Evolutionary conservation across 2,113 vertebrate species (phyloP), one percentile per base, ranked within the genome.

Genomic region (Alectura lathami): DNA sequence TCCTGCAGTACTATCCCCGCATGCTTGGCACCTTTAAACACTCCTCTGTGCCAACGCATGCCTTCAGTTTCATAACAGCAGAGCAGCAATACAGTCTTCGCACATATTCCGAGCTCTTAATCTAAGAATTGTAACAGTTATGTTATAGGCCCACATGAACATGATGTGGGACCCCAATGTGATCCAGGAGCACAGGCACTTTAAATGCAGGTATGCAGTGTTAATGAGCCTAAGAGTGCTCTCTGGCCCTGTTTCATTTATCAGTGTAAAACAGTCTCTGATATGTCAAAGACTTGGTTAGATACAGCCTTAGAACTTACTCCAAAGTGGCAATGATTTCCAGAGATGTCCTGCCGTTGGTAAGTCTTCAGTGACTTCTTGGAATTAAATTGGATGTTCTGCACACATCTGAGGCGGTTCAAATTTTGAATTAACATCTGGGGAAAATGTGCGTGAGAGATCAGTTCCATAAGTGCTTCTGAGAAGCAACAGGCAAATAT

Each of bases 391-490:
- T 96, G 88, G 62, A 86, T 94, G 78, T 67, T 93, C 68, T 79
- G n/a, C 95, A 89, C 50, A 76, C 78, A 89, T 83, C 94, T 96
- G 89, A 81, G 87, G 93, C 91, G 66, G 30, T 93, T 94, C 93
- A 78, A 83, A 40, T 96, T 96, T 97, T 97, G 93, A 97, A 97
- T 95, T 91, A 93, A 81, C 70, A 83, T 89, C 82, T 94, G 86
- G 68, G 86, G 45, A 88, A 97, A 97, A 95, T 87, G 56, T 67
- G 48, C 91, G 60, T 66, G 51, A 70, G 93, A 96, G 83, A 96
- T 96, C 89, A 94, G 43, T 97, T 97, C 88, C 74, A 54, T 95
- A 86, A 97, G 88, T 87, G 76, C 83, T 96, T 97, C 96, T 81
- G 87, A 96, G 97, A 90, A 95, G 78, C 94, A 96, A 93, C 82